phyloP scores from a whole-genome alignment of 1,140 invertebrate genomes.

The Drosophila littoralis region DNA sequence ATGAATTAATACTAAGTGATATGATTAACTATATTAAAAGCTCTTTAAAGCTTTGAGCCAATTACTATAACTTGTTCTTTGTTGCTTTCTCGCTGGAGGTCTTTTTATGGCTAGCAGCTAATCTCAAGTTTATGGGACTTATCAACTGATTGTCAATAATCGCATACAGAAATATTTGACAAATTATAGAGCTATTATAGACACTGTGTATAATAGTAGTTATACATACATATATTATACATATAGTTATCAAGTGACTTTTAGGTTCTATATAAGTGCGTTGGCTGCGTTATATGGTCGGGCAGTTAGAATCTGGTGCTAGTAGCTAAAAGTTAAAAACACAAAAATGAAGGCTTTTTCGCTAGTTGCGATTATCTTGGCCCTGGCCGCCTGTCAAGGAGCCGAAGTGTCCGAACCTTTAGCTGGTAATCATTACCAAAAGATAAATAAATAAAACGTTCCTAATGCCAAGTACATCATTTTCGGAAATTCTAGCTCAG shows the following conservation, averaged over 20 bases:
- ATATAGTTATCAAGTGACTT: too few species aligned
- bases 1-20: too few species aligned
- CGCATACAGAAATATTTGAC: slow-evolving; percentile 39
- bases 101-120: slow-evolving; percentile 15
- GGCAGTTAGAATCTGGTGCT: slow-evolving; percentile 14
- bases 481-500: slow-evolving; percentile 24
- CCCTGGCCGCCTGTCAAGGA: slow-evolving; percentile 39
- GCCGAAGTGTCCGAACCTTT: slow-evolving; percentile 53
- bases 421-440: slow-evolving; percentile 32
- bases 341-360: slow-evolving; percentile 52
- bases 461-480: too few species aligned
- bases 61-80: background rate
- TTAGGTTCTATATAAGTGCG: slow-evolving; percentile 56
- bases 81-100: background rate
- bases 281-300: background rate
- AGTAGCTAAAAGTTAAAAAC: slow-evolving; percentile 19
- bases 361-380: slow-evolving; percentile 51
- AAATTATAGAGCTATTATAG: slow-evolving; percentile 57
- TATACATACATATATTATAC: slow-evolving; percentile 8
- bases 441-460: too few species aligned
- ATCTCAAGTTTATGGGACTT: slow-evolving; percentile 57
- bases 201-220: background rate
- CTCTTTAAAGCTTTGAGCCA: slow-evolving; percentile 6
- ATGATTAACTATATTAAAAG: background rate
- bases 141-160: slow-evolving; percentile 37